Conservation (phyloP, 1,140 invertebrate species). For the Hyphantria cunea region DNA sequence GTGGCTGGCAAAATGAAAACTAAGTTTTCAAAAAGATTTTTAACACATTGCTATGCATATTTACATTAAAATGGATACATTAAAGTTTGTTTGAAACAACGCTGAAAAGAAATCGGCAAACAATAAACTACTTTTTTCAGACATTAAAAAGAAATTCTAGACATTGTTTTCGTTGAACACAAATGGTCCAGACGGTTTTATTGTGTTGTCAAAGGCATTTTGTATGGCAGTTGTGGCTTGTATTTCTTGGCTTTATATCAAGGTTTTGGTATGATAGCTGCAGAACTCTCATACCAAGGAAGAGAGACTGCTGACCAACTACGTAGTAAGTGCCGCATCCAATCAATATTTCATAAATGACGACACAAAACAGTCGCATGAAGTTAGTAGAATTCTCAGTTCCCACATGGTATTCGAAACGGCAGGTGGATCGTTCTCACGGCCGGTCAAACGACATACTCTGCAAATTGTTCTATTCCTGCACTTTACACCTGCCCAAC, state of each 20-base stretch:
- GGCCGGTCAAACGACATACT: slow-evolving; percentile 30
- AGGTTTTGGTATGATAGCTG: slow-evolving; percentile 10
- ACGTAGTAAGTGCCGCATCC: background rate
- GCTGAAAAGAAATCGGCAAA: background rate
- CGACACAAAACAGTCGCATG: slow-evolving; percentile 19
- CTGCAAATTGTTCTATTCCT: slow-evolving; percentile 46
- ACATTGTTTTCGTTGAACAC: slow-evolving; percentile 6
- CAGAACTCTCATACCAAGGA: background rate
- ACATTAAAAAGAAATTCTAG: slow-evolving; percentile 2
- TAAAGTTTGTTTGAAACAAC: too few species aligned
- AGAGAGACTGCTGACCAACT: too few species aligned
- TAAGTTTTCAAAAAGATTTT: too few species aligned
- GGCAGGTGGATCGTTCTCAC: slow-evolving; percentile 63
- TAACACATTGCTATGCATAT: background rate
- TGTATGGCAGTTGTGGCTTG: slow-evolving; percentile 13
- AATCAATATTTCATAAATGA: slow-evolving; percentile 1
- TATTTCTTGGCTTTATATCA: slow-evolving; percentile 16
- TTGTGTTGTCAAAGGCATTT: slow-evolving; percentile 20
- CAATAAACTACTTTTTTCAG: background rate
- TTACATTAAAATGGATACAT: too few species aligned
- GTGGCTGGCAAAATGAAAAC: background rate
- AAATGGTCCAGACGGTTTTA: slow-evolving; percentile 16
- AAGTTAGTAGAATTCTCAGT: slow-evolving; percentile 19
- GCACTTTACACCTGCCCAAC: slow-evolving; percentile 42
- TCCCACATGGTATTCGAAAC: slow-evolving; percentile 2